Evolutionary conservation across 2,113 vertebrate species (phyloP), one percentile per base, ranked within the genome.

Genomic region (Ammodytes marinus): DNA sequence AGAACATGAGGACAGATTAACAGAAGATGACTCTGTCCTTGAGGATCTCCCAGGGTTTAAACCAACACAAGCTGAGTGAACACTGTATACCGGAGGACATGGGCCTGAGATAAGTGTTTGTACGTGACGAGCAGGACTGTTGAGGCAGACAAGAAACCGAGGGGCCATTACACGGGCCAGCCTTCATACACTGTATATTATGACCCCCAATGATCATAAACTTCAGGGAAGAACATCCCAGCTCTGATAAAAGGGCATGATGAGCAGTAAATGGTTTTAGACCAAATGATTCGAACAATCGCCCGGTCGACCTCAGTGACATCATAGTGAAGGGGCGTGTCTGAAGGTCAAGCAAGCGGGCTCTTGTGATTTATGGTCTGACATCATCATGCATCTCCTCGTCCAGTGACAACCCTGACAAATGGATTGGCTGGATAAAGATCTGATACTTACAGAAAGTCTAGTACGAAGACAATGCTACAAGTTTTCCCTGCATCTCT

Each of bases 291-390:
- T 4, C 11, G 12, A 46, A 67, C 17, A 46, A 59, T 40, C 6
- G n/a, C 58, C 8, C 52, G 45, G 60, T 27, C 27, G 27, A 27
- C 27, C 2, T 27, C 27, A 27, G 27, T 65, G 74, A 80, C n/a
- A 14, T 43, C 45, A n/a, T 60, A 15, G 65, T 58, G 45, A 60
- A 67, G 47, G 70, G 57, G 53, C 8, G 39, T 66, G 37, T 11
- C 53, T 80, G 17, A 79, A 83, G 77, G 79, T 89, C 79, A 86
- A 77, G 60, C 4, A 4, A 57, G 53, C 10, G 60, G n/a, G 53
- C 39, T 80, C 73, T 82, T 73, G 86, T 79, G 85, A 88, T 87
- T 85, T 73, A 80, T 69, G 74, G 58, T 35, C 75, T 85, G 64
- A 74, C 63, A 70, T 86, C 79, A 70, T 65, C 61, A 65, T n/a